Evolutionary conservation across 2,113 vertebrate species (phyloP), one percentile per base, ranked within the genome.

Genomic region (Stegastes partitus): DNA sequence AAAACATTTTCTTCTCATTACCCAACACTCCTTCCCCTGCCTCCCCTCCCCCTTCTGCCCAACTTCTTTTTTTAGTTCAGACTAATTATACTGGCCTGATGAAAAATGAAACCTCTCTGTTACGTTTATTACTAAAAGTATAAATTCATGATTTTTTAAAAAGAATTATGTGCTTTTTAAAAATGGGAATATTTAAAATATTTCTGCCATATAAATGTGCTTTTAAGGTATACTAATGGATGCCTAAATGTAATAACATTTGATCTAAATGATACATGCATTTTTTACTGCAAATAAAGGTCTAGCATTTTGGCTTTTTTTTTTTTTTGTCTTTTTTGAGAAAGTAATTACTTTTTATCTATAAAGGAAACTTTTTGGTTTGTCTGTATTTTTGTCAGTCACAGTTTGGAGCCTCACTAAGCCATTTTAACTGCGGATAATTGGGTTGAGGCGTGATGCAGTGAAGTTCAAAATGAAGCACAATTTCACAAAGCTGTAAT

Each of bases 401-500:
- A 81, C 75, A 79, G 68, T 81, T 86, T 80, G 76, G 74, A 83
- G 79, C 84, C 83, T 86, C 84, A 73, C 87, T 67, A 80, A 90
- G 73, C 79, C 84, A 77, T 91, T 92, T 89, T 84, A 91, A 87
- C 86, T 78, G 76, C 49, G 83, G 80, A 92, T 94, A 93, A 94
- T 93, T 93, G 89, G 89, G 86, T 86, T 88, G 91, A 90, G 88
- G 84, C 71, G 61, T 77, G 80, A 92, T 89, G 86, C 89, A 86
- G 87, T 73, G 84, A 73, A 78, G 83, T 93, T 92, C 81, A 91
- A 89, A 91, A 92, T 87, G 70, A 87, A 70, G 77, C 83, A 79
- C 62, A 82, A 70, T 93, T 89, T 78, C 72, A 87, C 80, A 90
- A 91, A 89, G 82, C 87, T 81, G 68, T 89, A 90, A 92, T 92